Percentiles rank a stretch among this genome's conserved stretches.
These are phyloP conservation scores for Ailuropoda melanoleuca DNA, from an alignment of 2,113 vertebrate genomes.

Conservation along the genomic window DNA sequence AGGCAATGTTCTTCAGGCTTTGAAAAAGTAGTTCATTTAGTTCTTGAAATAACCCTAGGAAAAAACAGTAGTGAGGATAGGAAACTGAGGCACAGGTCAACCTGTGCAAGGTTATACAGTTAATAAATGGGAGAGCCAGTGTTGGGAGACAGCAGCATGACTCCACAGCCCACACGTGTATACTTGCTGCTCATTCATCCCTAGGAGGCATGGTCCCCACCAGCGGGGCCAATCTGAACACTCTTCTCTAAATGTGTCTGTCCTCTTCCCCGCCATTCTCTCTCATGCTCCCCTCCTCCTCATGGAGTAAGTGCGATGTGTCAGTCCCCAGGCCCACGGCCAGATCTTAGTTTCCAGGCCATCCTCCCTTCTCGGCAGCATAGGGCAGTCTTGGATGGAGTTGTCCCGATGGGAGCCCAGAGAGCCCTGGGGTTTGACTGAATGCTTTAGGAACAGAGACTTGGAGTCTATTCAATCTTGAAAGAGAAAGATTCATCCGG, in stretches of 20 bases:
- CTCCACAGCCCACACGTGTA: rapidly evolving
- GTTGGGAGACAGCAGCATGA: neutral
- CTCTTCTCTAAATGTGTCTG: neutral
- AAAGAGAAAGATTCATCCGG: neutral
- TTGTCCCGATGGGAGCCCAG: no score
- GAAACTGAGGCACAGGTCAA: neutral
- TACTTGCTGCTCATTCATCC: neutral
- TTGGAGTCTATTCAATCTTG: neutral
- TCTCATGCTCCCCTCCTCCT: neutral
- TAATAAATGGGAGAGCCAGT: neutral
- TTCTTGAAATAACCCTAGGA: neutral
- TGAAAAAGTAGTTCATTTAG: neutral
- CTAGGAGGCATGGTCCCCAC: neutral
- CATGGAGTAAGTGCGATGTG: neutral
- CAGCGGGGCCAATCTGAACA: rapidly evolving
- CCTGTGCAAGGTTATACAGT: neutral
- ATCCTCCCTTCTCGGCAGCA: neutral
- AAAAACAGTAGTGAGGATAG: neutral
- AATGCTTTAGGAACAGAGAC: neutral
- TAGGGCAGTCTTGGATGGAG: neutral
- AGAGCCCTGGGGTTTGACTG: neutral
- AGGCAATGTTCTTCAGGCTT: neutral
- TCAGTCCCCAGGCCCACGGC: neutral
- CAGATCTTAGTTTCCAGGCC: neutral
- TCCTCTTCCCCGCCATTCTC: no score